Conservation (phyloP, 2,888 invertebrate species). For the Papilio protenor region DNA sequence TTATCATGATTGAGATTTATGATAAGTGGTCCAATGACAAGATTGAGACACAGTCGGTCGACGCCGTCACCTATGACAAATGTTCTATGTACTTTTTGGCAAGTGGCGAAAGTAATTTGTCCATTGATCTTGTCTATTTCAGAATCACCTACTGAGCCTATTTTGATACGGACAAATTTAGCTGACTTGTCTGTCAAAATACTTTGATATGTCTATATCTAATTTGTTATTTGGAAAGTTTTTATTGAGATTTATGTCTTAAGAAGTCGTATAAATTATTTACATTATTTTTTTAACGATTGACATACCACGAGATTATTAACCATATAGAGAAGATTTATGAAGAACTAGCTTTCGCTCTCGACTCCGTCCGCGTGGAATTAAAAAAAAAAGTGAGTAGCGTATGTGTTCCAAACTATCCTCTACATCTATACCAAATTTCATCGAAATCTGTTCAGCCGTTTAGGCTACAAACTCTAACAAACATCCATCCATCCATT, state of each 20-base stretch:
- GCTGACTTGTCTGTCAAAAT: constrained; percentile 28
- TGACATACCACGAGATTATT: neutral
- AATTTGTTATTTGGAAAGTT: constrained; percentile 14
- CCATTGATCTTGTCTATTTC: constrained; percentile 36
- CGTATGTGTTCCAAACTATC: too few species aligned
- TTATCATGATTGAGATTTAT: constrained; percentile 82
- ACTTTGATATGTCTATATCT: constrained; percentile 27
- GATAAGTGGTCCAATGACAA: constrained; percentile 69
- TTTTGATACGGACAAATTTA: constrained; percentile 34
- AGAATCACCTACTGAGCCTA: constrained; percentile 31
- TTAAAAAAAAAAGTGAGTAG: too few species aligned
- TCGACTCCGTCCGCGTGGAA: too few species aligned
- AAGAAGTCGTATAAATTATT: neutral
- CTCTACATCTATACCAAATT: too few species aligned
- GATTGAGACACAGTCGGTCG: constrained; percentile 70
- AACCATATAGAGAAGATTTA: neutral
- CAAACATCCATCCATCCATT: too few species aligned
- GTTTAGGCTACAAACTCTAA: too few species aligned
- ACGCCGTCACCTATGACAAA: constrained; percentile 38
- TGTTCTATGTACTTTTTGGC: constrained; percentile 36
- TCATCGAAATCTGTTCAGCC: too few species aligned
- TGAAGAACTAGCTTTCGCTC: too few species aligned
- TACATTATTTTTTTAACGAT: neutral
- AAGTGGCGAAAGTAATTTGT: constrained; percentile 44
- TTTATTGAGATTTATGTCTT: neutral